Evolutionary conservation across 2,888 invertebrate species (phyloP).

Genomic region (Orthosia gothica): DNA sequence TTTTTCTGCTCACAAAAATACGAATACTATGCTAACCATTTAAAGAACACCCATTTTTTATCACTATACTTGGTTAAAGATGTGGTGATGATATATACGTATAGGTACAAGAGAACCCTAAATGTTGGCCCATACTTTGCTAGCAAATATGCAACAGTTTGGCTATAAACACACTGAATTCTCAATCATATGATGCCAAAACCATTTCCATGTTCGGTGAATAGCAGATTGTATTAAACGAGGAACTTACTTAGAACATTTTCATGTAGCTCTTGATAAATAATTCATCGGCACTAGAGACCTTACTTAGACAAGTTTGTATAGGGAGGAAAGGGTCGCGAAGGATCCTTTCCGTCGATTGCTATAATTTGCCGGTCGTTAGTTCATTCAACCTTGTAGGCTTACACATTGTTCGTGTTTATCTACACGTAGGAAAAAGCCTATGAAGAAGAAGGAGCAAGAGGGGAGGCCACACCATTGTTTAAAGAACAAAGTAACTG

Average conservation of each 20-base stretch:
- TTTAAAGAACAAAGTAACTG: not conserved
- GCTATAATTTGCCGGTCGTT: conserved; percentile 53
- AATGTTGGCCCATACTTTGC: too few species aligned
- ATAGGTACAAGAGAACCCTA: too few species aligned
- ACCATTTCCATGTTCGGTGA: not conserved
- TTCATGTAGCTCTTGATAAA: conserved; percentile 43
- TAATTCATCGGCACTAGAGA: conserved; percentile 56
- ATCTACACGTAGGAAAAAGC: not conserved
- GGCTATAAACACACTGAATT: not conserved
- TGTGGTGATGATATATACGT: too few species aligned
- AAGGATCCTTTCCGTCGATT: conserved; percentile 41
- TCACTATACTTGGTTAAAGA: too few species aligned
- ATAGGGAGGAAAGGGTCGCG: conserved; percentile 32
- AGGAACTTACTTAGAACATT: conserved; percentile 33
- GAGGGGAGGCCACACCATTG: too few species aligned
- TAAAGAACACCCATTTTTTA: too few species aligned
- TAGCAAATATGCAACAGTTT: not conserved
- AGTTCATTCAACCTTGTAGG: conserved; percentile 50
- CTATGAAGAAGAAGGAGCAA: too few species aligned
- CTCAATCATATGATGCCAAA: not conserved
- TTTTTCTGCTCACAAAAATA: too few species aligned
- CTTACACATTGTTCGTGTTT: conserved; percentile 31
- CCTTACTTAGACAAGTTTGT: conserved; percentile 52
- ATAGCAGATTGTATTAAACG: conserved; percentile 16
- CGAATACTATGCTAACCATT: too few species aligned